Evolutionary conservation across 2,888 invertebrate genomes (phyloP), one percentile per base, ranked within the genome.

Genomic region (Pyralis farinalis): DNA sequence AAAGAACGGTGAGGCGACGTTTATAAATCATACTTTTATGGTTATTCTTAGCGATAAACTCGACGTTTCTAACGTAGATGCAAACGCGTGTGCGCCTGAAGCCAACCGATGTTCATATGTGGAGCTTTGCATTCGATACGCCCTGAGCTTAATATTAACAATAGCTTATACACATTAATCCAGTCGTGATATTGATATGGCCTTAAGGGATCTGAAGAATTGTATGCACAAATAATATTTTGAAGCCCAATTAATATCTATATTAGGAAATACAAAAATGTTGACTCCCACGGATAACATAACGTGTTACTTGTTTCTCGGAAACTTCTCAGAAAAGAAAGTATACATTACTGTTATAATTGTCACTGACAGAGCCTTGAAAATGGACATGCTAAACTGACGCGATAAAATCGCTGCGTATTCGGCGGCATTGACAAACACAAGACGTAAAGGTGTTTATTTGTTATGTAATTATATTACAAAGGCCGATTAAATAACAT

Each of bases 11-110:
- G 58, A 71, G 64, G 64, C 71, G 71, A 73, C 74, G 80, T 69
- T 75, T 79, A 77, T 83, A 83, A 83, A 82, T 82, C 82, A 83
- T 73, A 72, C 63, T 73, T 81, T 83, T 83, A 81, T 79, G 75
- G 73, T 66, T 76, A 74, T 80, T 74, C 69, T 61, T 61, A 56
- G 69, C 78, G 69, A 83, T 83, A 81, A 79, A 77, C 55, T 53
- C 55, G 60, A 65, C 67, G 53, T 63, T 67, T 64, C 61, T 59
- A 62, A 52, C 54, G 57, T 51, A 42, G 57, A 51, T 35, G 51
- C 43, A 31, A 42, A 49, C 54, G 60, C 56, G 59, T 51, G 52
- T 51, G 57, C 50, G 58, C 61, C 56, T 38, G 44, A 40, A 49
- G 51, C 54, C 54, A 51, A 43, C 41, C 28, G 16, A 47, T 44